A percentile compares a stretch with the other conserved stretches of the same genome.
phyloP scores from a whole-genome alignment of 2,113 vertebrate species.

The Pseudopipra pipra region DNA sequence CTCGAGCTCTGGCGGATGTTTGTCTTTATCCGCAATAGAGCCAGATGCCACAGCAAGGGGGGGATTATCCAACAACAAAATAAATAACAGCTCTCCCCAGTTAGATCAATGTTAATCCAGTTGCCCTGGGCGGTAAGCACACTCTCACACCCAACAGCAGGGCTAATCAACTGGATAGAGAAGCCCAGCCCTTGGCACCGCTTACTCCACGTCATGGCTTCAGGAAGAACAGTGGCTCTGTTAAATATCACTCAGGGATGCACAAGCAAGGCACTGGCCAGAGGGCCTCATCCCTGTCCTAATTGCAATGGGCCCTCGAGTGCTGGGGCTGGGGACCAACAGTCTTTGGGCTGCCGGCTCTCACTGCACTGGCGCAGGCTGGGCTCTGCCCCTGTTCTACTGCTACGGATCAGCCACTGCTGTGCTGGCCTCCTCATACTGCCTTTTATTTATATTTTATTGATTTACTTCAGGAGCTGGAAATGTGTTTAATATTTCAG shows the following conservation, averaged over 20 bases:
- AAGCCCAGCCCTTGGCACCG: not conserved
- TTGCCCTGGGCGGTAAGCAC: constrained; percentile 5
- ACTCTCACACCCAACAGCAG: not conserved
- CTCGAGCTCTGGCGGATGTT: not conserved
- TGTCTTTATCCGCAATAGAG: not conserved
- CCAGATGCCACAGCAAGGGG: constrained; percentile 36
- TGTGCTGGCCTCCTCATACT: not conserved
- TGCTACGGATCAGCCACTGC: not conserved
- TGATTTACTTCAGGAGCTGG: constrained; percentile 19
- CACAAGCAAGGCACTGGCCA: not conserved
- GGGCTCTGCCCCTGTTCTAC: not conserved
- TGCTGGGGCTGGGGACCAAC: not conserved
- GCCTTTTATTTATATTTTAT: constrained; percentile 52
- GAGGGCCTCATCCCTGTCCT: not conserved
- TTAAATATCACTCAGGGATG: not conserved
- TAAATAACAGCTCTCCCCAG: constrained; percentile 36
- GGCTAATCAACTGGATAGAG: not conserved
- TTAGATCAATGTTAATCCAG: constrained; percentile 45
- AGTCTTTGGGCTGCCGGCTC: not conserved
- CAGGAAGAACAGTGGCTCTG: not conserved
- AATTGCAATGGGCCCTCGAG: not conserved
- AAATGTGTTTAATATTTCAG: constrained; percentile 32
- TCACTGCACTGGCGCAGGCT: fast-evolving
- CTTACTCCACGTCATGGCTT: fast-evolving
- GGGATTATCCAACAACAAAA: constrained; percentile 52